Base-by-base conservation (phyloP, 2,113 vertebrate species). In the Argyrosomus japonicus region DNA sequence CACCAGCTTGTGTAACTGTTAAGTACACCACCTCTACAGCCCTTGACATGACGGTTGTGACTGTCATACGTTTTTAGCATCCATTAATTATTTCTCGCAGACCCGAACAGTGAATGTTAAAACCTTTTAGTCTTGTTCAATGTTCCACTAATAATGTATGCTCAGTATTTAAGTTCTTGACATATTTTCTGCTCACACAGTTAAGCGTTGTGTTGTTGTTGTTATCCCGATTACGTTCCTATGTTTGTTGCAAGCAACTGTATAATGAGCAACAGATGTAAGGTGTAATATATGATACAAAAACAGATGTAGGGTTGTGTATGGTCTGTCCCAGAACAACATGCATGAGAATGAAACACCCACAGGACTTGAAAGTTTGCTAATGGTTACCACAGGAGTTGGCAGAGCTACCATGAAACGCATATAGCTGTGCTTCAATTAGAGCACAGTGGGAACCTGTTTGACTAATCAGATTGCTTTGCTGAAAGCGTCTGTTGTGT, bases 401-500 rank as follows among this genome's bases (percentile, higher is more conserved):
- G 65, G 43, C 61, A 43, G 48, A 77, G 53, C 36, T 15, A 19
- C n/a, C 10, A 10, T 70, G 43, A 56, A 67, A 56, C 67, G 4
- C 23, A 67, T 71, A 74, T 70, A 84, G 51, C 68, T 21, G 54
- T 67, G 40, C 50, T 36, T 62, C 21, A 74, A 32, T 45, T 63
- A 54, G 29, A 61, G 68, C 61, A 43, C 32, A 77, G 63, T 58
- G 29, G 36, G n/a, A 69, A 62, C 36, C 29, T 23, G 74, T 13
- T 61, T 25, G 15, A 62, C 70, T 84, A 86, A 88, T 84, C 29
- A 1, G 67, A 62, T 78, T 76, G 50, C 64, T 61, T 64, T 56
- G 0, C 62, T 75, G 1, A 67, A 57, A 76, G 82, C 7, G 36
- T 65, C 57, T 45, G 85, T 81, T 90, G 88, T 85, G 69, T 85